Evolutionary conservation across 1,140 invertebrate genomes (phyloP).

Genomic region (Zaprionus ornatus): DNA sequence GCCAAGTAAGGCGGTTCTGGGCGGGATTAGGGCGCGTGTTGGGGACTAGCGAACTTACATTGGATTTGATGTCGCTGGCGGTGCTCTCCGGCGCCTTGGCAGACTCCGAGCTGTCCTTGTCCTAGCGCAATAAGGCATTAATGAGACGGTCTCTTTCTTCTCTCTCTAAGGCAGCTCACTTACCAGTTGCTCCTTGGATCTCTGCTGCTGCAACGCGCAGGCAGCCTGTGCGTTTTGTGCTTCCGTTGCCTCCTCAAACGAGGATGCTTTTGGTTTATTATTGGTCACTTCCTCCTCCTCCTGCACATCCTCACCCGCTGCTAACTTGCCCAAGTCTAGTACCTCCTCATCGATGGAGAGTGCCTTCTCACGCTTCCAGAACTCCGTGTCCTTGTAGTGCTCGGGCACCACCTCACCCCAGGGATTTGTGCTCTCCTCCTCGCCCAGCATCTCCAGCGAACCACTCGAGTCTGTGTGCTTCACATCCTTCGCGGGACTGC

Average conservation of each 20-base stretch:
- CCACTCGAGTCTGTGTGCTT: constrained; percentile 33
- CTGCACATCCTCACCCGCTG: constrained; percentile 46
- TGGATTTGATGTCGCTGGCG: constrained; percentile 67
- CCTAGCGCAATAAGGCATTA: constrained; percentile 30
- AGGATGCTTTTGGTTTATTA: constrained; percentile 62
- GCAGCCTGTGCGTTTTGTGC: constrained; percentile 72
- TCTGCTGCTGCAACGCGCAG: constrained; percentile 41
- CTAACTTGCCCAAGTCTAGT: constrained; percentile 51
- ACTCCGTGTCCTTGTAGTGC: constrained; percentile 82
- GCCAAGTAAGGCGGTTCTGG: constrained; percentile 1
- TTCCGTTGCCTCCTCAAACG: constrained; percentile 75
- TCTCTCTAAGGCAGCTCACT: constrained; percentile 17
- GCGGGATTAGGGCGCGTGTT: background rate
- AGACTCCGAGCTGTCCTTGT: constrained; percentile 43
- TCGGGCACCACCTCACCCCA: constrained; percentile 79
- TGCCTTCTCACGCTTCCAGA: constrained; percentile 80
- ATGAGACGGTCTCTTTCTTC: background rate
- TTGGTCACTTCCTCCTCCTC: constrained; percentile 31
- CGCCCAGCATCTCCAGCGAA: constrained; percentile 75
- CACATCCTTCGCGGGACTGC: constrained; percentile 74
- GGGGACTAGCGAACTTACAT: constrained; percentile 56
- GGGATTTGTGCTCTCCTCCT: constrained; percentile 76
- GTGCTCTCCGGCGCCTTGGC: constrained; percentile 40
- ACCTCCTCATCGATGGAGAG: constrained; percentile 80
- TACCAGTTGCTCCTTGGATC: constrained; percentile 64